phyloP scores from a whole-genome alignment of 1,140 invertebrate species.

The Laupala kohalensis region DNA sequence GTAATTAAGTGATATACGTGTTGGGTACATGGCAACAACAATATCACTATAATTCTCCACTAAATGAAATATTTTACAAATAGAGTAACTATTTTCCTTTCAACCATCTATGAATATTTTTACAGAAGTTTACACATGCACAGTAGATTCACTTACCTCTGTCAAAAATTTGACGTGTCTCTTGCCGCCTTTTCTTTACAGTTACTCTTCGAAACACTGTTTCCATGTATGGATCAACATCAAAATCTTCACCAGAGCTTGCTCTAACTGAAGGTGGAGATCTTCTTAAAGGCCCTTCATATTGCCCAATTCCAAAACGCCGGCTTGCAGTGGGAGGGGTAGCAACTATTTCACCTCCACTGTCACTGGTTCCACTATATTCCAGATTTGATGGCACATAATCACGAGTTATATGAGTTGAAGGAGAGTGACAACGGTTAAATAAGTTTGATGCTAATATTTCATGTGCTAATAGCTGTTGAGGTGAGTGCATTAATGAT shows the following conservation, averaged over 20 bases:
- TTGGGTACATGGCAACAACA: too few relatives aligned
- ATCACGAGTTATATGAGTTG: not conserved
- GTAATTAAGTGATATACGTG: too few relatives aligned
- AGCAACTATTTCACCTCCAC: slow-evolving; percentile 6
- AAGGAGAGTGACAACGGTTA: not conserved
- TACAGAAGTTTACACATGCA: too few relatives aligned
- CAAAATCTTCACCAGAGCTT: slow-evolving; percentile 20
- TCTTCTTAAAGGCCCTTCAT: not conserved
- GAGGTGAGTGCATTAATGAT: not conserved
- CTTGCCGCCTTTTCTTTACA: slow-evolving; percentile 23
- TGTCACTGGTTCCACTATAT: slow-evolving; percentile 6
- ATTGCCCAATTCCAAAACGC: not conserved
- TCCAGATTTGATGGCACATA: not conserved
- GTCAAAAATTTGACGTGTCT: slow-evolving; percentile 5
- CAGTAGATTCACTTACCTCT: not conserved
- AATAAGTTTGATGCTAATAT: not conserved
- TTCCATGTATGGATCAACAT: slow-evolving; percentile 29
- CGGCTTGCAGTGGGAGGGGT: slow-evolving; percentile 6
- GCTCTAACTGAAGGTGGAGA: slow-evolving; percentile 12
- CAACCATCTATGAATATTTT: too few relatives aligned
- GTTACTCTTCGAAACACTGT: slow-evolving; percentile 37
- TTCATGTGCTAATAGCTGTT: not conserved
- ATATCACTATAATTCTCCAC: too few relatives aligned
- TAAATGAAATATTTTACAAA: too few relatives aligned
- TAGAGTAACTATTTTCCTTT: too few relatives aligned